Base-by-base conservation (phyloP, 2,888 invertebrate genomes). In the Philonicus albiceps region DNA sequence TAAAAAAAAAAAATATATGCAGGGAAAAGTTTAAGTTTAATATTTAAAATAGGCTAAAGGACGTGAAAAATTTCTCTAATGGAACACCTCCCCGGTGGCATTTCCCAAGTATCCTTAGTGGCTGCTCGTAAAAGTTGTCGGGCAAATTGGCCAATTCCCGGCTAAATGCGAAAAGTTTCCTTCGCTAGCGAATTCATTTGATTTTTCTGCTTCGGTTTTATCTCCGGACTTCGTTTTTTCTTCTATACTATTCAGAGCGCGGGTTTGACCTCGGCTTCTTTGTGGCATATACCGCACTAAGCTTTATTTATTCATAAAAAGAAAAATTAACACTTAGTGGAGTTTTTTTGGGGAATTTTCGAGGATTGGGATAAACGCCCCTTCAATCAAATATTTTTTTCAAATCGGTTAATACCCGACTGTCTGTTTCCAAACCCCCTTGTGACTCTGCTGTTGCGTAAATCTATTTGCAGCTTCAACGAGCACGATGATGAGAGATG, bases 41-140 rank as follows among this genome's bases (percentile, higher is more conserved):
- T 80, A 80, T 80, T 80, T 80, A 80, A 80, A 80, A 80, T 53
- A 80, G 80, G 53, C 80, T 37, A 76, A 76, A 40, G 37, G 76
- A 76, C 76, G 76, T 76, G 76, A 76, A 76, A 76, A 76, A 76
- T 37, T 40, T 76, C 76, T 22, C n/a, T 74, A 74, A 74, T 74
- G 74, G 74, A 74, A 74, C 74, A 31, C 34, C 74, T 74, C 74
- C 34, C 74, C 74, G 27, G 74, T 31, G 74, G 34, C 74, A 34
- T 31, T 74, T 74, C 31, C 31, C 34, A 74, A 64, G 34, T 74
- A 74, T 31, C 34, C 74, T 74, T 74, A 74, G 74, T 74, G 74
- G 31, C 27, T 43, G 64, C 22, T 64, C 64, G 64, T 64, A 64
- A 64, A 64, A 64, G 64, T 64, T 64, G 64, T 64, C 64, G 64